Percentiles rank a stretch among this genome's conserved stretches.
phyloP scores from a whole-genome alignment of 2,888 invertebrate species.

The Dicyrtomina minuta region DNA sequence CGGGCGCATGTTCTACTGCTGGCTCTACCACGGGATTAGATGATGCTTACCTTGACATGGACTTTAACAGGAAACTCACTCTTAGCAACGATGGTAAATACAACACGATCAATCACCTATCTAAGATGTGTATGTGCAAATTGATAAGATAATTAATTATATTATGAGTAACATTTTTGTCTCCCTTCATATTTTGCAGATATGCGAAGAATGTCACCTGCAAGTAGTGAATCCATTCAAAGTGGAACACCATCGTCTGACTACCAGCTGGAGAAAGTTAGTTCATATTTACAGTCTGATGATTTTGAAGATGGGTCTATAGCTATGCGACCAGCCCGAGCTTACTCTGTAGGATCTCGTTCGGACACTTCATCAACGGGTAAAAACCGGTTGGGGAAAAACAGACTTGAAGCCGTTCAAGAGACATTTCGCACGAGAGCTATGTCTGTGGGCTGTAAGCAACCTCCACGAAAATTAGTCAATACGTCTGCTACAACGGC shows the following conservation, averaged over 20 bases:
- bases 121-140: too few relatives aligned
- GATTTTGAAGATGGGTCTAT: slow-evolving; percentile 63
- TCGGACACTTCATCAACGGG: slow-evolving; percentile 60
- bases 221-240: slow-evolving; percentile 72
- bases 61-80: slow-evolving; percentile 50
- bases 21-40: slow-evolving; percentile 51
- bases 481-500: slow-evolving; percentile 33
- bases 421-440: slow-evolving; percentile 65
- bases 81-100: slow-evolving; percentile 51
- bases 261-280: slow-evolving; percentile 78
- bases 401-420: slow-evolving; percentile 50
- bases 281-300: slow-evolving; percentile 68
- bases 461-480: slow-evolving; percentile 39
- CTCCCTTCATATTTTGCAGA: slow-evolving; percentile 36
- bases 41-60: slow-evolving; percentile 53
- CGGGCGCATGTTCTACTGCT: slow-evolving; percentile 48
- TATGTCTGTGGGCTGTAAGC: slow-evolving; percentile 68
- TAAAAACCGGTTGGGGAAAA: slow-evolving; percentile 44
- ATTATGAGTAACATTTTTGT: too few relatives aligned
- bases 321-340: slow-evolving; percentile 67
- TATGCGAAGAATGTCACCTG: slow-evolving; percentile 61
- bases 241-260: slow-evolving; percentile 82
- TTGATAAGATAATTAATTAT: too few relatives aligned
- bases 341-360: slow-evolving; percentile 83
- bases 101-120: not conserved